Evolutionary conservation across 64 coral and sea anemone genomes (phyloP), one percentile per base, ranked within the genome.

Genomic region (Stylophora pistillata): DNA sequence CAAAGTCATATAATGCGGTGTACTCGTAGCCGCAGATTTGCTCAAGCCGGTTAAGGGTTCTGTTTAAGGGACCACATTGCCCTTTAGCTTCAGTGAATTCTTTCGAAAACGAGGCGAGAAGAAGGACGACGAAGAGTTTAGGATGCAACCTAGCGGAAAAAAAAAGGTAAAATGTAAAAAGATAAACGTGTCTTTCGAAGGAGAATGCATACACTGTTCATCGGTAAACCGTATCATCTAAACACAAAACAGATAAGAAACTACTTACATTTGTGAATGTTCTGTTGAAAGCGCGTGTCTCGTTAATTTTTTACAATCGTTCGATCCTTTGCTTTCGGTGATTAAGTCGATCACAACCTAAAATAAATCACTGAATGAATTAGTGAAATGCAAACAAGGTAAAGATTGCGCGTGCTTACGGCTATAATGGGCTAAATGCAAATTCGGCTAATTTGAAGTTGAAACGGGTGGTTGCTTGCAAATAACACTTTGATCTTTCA

Each of bases 381-480:
- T 5, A 27, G 23, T 27, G 20, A 68, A 68, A 25, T 11, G 20
- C 64, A 68, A 68, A 68, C 64, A 25, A 68, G 26, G 37, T 0
- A 1, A 21, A 10, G 6, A 26, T 2, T 1, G 37, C 73, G 73
- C 33, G 72, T 47, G 33, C 34, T 12, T 52, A 33, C 20, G 79
- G n/a, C 52, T 13, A 10, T 69, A 69, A 52, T 20, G 60, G 26
- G 80, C 16, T 11, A 68, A 84, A 84, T 84, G 80, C 80, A 84
- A 84, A 84, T 84, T 84, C 29, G 30, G 23, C 26, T 79, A 79
- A 79, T 79, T 79, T 56, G 57, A 30, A 20, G 27, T 25, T 13
- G 10, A 31, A 58, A 79, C 77, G 77, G 77, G 55, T 60, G 77
- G 28, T 13, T 79, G 77, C 23, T 56, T 68, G 7, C 10, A n/a